phyloP scores from a whole-genome alignment of 2,113 vertebrate genomes.

The Sinocyclocheilus anshuiensis region DNA sequence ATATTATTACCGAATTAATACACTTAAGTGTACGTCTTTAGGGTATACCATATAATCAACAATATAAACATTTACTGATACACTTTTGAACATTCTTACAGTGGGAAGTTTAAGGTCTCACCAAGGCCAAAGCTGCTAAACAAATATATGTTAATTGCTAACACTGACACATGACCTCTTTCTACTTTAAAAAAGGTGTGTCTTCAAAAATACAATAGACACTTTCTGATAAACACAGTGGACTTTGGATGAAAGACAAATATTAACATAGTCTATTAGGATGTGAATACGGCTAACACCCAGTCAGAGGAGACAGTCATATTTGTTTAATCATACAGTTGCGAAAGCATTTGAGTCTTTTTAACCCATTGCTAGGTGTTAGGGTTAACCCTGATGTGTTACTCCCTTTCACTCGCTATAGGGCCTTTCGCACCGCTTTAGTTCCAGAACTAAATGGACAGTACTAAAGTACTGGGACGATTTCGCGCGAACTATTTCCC shows the following conservation, averaged over 20 bases:
- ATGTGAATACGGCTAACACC: constrained; percentile 37
- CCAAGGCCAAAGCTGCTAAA: background rate
- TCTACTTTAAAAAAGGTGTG: background rate
- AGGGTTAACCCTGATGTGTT: constrained; percentile 24
- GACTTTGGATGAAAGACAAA: constrained; percentile 30
- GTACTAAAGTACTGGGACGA: too few species aligned
- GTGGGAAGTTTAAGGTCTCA: background rate
- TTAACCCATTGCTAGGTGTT: background rate
- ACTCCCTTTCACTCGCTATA: background rate
- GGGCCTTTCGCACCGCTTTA: too few species aligned
- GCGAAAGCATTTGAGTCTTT: background rate
- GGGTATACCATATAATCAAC: background rate
- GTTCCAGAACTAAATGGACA: too few species aligned
- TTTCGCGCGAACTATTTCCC: too few species aligned
- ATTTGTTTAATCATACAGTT: constrained; percentile 23
- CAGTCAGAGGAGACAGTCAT: background rate
- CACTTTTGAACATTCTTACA: constrained; percentile 22
- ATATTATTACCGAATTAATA: background rate
- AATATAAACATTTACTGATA: constrained; percentile 40
- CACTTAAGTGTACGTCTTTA: background rate
- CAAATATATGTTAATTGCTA: constrained; percentile 2
- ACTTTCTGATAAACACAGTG: background rate
- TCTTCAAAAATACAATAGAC: background rate
- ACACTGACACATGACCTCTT: background rate
- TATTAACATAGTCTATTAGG: constrained; percentile 48